Conservation (phyloP, 2,113 vertebrate genomes). For the Rhinoderma darwinii region DNA sequence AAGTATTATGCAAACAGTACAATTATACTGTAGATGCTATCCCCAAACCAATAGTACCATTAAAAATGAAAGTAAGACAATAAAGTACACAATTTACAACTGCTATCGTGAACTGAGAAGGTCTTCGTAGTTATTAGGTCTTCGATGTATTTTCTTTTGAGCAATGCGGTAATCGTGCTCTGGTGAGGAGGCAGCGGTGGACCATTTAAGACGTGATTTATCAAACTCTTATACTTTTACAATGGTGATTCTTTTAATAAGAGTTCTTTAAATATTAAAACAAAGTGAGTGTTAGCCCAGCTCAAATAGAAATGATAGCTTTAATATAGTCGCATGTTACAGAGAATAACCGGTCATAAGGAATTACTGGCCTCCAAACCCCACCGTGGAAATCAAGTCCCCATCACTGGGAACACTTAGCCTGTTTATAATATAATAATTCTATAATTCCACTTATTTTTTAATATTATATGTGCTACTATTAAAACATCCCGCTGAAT, state of each 20-base stretch:
- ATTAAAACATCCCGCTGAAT: neutral
- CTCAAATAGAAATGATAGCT: slow-evolving; percentile 62
- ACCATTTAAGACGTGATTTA: slow-evolving; percentile 4
- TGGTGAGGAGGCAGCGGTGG: neutral
- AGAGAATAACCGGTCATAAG: neutral
- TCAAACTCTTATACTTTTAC: slow-evolving; percentile 62
- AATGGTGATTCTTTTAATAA: slow-evolving; percentile 71
- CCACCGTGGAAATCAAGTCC: neutral
- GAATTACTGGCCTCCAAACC: slow-evolving; percentile 22
- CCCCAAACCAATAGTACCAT: neutral
- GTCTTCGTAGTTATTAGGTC: slow-evolving; percentile 34
- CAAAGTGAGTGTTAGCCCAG: slow-evolving; percentile 58
- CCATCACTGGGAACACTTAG: neutral
- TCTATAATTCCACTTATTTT: neutral
- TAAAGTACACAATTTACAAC: slow-evolving; percentile 15
- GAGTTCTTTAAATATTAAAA: slow-evolving; percentile 70
- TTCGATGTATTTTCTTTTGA: slow-evolving; percentile 37
- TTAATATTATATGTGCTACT: neutral
- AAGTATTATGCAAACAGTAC: neutral
- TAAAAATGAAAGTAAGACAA: slow-evolving; percentile 1
- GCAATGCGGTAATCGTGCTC: slow-evolving; percentile 35
- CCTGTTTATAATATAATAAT: neutral
- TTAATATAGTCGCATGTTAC: slow-evolving; percentile 61
- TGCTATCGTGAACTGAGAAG: slow-evolving; percentile 1
- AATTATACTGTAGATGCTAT: neutral